Conservation (phyloP, 1,140 invertebrate genomes). For the Acyrthosiphon pisum region DNA sequence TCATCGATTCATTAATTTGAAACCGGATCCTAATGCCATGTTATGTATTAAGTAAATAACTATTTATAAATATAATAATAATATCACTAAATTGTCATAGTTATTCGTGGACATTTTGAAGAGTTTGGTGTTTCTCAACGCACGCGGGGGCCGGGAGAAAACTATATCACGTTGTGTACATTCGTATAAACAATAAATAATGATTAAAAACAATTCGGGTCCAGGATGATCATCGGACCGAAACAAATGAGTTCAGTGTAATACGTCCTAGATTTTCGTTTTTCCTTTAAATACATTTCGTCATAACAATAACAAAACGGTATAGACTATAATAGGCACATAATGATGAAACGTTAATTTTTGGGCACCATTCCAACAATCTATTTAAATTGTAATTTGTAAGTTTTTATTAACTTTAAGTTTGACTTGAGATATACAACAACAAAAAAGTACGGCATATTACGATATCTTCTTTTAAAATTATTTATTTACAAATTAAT, state of each 20-base stretch:
- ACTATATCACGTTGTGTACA: background rate
- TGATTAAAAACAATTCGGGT: background rate
- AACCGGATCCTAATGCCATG: too few species aligned
- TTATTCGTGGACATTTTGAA: background rate
- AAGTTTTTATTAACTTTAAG: background rate
- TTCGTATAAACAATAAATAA: conserved; percentile 7
- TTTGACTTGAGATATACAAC: background rate
- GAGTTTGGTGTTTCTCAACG: background rate
- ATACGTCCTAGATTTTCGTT: conserved; percentile 26
- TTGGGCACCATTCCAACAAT: background rate
- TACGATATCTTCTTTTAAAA: background rate
- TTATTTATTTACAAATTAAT: too few species aligned
- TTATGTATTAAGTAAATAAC: too few species aligned
- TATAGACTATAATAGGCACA: background rate
- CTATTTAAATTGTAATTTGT: background rate
- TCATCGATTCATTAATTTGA: too few species aligned
- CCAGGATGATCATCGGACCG: background rate
- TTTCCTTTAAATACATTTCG: background rate
- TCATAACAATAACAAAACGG: background rate
- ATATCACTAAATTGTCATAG: background rate
- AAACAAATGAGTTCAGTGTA: conserved; percentile 51
- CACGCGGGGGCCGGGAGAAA: background rate
- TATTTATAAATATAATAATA: too few species aligned
- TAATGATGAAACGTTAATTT: conserved; percentile 8
- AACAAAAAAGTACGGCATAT: background rate